These are phyloP conservation scores for Megatriorchis doriae DNA, from an alignment of 2,113 vertebrate species.

Conservation along the genomic window DNA sequence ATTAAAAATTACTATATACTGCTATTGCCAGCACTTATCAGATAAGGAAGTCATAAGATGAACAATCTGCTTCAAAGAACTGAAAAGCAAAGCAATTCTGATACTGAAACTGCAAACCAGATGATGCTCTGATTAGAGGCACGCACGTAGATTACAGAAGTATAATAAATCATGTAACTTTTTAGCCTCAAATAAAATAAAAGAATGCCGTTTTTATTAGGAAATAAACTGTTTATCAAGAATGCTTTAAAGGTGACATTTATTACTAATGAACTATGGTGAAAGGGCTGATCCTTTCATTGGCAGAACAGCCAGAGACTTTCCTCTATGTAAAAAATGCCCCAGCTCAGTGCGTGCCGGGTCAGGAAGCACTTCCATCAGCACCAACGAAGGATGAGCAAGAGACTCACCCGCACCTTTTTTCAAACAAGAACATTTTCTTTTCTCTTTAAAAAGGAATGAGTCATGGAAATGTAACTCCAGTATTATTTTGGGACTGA, in stretches of 20 bases:
- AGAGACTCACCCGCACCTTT: background rate
- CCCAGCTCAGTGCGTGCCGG: fast-evolving
- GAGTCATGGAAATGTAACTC: conserved; percentile 8
- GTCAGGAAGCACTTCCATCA: background rate
- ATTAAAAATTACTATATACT: conserved; percentile 41
- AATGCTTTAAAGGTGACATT: conserved; percentile 48
- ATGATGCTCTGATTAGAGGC: conserved; percentile 15
- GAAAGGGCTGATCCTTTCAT: background rate
- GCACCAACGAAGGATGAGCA: background rate
- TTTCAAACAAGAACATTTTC: background rate
- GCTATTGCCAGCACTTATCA: conserved; percentile 4
- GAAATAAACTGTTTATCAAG: conserved; percentile 56
- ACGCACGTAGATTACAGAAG: background rate
- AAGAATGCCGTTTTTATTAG: conserved; percentile 36
- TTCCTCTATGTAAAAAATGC: background rate
- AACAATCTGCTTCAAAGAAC: conserved; percentile 37
- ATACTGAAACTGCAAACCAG: conserved; percentile 52
- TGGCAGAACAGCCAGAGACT: background rate
- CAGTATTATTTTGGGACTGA: background rate
- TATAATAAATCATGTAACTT: conserved; percentile 6
- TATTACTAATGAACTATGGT: conserved; percentile 31
- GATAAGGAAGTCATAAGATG: conserved; percentile 40
- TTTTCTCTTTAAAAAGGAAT: background rate
- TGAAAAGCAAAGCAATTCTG: conserved; percentile 48
- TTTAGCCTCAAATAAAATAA: conserved; percentile 30